Conservation (phyloP, 2,113 vertebrate genomes). For the Brienomyrus longianalis region DNA sequence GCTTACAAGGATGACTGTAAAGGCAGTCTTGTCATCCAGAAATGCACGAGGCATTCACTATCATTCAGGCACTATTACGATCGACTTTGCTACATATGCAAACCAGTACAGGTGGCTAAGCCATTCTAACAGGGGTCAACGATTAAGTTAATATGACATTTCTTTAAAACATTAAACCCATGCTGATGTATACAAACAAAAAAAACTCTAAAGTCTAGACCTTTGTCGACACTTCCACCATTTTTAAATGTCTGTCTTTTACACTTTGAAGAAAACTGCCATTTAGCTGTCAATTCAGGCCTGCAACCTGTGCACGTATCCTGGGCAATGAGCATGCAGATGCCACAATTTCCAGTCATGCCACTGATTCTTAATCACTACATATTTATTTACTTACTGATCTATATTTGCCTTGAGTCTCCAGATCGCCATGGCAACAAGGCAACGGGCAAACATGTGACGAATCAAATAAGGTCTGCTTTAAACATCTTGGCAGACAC, state of each 20-base stretch:
- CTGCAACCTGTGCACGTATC: neutral
- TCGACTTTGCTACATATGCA: neutral
- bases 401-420: slow-evolving; percentile 23
- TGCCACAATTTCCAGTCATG: neutral
- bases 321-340: neutral
- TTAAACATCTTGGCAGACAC: slow-evolving; percentile 9
- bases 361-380: slow-evolving; percentile 9
- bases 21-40: neutral
- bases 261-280: neutral
- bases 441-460: slow-evolving; percentile 4
- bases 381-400: slow-evolving; percentile 21
- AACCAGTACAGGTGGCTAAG: neutral
- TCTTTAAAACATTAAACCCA: neutral
- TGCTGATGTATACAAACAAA: neutral
- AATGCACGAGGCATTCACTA: neutral
- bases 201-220: neutral
- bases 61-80: neutral
- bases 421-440: slow-evolving; percentile 23
- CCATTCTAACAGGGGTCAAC: neutral
- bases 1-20: neutral
- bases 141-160: neutral
- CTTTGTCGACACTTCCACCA: neutral
- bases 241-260: neutral
- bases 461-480: neutral
- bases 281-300: neutral